A percentile compares a stretch with the other conserved stretches of the same genome.
Conservation (phyloP, 2,797 vertebrate species). For the Pitangus sulphuratus region DNA sequence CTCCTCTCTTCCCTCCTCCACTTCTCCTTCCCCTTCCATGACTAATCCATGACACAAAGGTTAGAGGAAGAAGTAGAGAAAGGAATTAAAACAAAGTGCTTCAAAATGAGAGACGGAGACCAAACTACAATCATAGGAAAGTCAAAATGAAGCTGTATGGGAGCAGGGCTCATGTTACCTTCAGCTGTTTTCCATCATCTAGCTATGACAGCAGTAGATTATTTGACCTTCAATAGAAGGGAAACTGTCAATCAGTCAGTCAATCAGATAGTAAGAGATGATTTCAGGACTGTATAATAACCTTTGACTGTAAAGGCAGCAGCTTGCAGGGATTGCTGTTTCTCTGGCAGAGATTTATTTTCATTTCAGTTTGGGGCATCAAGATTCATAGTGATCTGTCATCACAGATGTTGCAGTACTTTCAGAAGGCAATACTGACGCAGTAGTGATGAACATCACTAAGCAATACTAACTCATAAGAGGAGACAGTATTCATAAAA, state of each 20-base stretch:
- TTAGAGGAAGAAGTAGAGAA: not conserved
- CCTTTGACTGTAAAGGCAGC: not conserved
- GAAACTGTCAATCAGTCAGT: not conserved
- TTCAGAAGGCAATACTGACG: not conserved
- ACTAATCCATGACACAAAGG: constrained; percentile 24
- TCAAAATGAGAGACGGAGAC: not conserved
- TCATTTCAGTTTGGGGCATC: not conserved
- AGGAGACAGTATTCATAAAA: not conserved
- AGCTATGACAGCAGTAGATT: not conserved
- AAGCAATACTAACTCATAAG: not conserved
- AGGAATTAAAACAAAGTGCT: not conserved
- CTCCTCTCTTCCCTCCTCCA: not conserved
- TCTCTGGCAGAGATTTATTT: not conserved
- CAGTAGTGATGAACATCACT: not conserved
- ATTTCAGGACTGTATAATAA: not conserved
- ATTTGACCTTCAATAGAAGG: constrained; percentile 1
- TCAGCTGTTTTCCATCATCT: not conserved
- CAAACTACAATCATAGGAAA: not conserved
- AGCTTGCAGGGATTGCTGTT: not conserved
- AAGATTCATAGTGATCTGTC: not conserved
- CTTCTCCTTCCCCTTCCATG: not conserved
- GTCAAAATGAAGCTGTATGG: not conserved
- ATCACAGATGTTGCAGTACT: not conserved
- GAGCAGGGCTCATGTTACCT: not conserved
- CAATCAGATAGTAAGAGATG: not conserved